Evolutionary conservation across 2,113 vertebrate genomes (phyloP), one percentile per base, ranked within the genome.

Genomic region (Melanocharis versteri): DNA sequence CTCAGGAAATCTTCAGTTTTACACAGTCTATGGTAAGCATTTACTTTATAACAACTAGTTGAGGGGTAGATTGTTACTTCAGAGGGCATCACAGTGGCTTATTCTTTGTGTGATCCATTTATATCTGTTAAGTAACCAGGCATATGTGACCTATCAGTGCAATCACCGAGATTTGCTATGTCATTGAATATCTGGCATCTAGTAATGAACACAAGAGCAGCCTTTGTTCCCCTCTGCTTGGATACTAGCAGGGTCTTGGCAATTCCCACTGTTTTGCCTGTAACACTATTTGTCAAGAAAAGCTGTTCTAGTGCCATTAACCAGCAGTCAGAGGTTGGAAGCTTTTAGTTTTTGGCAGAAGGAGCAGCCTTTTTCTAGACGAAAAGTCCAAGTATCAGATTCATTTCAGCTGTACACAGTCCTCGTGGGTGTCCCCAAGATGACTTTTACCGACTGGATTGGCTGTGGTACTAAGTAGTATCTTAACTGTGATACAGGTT

Each of bases 11-110:
- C 83, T 97, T 98, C 61, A 94, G 96, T 84, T 99, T 99, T 97
- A 99, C 98, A 0, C 99, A 99, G 81, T 93, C 94, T 42, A 98
- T 99, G 99, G 99, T 99, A 97, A 98, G 98, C 96, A 44, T 94
- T 78, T 35, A 48, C 14, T 19, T 91, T 65, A 28, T 87, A 69
- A 15, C 62, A 51, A 21, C 5, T 68, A 44, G 27, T 71, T 65
- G 30, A 39, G 26, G 8, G 16, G 21, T 6, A 12, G 42, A 15
- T 18, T 54, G 19, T 89, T 82, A 66, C 44, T 83, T 88, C 33
- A 87, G 26, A 84, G 51, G 27, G 5, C 47, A 35, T 75, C 33
- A 21, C 56, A 48, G 30, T 79, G 93, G 70, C 51, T 78, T 68
- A 11, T 66, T 93, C n/a, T 88, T 87, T 10, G 19, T 83, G 57